Conservation (phyloP, 1,140 invertebrate species). For the Cherax quadricarinatus region DNA sequence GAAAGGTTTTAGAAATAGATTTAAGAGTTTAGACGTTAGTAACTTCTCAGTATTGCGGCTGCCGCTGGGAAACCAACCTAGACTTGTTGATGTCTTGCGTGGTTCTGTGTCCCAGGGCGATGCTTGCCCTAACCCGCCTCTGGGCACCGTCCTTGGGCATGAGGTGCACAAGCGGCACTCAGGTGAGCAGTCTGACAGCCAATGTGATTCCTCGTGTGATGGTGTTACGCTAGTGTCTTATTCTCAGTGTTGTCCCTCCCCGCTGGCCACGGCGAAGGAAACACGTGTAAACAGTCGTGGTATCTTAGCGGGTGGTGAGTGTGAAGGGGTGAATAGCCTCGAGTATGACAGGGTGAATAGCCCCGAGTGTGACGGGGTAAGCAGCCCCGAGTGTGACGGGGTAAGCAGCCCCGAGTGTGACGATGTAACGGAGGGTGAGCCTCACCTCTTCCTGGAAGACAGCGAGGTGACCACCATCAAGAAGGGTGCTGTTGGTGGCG, state of each 20-base stretch:
- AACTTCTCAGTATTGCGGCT: constrained; percentile 39
- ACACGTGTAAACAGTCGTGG: background rate
- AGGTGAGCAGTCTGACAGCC: background rate
- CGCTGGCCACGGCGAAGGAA: background rate
- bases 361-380: background rate
- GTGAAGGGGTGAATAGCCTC: background rate
- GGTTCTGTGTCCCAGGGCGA: background rate
- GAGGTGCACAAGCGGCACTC: background rate
- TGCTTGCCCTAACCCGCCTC: background rate
- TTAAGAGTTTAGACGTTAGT: constrained; percentile 36
- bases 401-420: background rate
- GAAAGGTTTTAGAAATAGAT: constrained; percentile 43
- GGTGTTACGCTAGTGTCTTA: constrained; percentile 7
- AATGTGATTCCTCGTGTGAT: background rate
- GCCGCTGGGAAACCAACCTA: constrained; percentile 56
- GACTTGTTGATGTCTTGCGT: constrained; percentile 44
- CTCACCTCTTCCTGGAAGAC: constrained; percentile 2
- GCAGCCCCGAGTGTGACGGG: background rate
- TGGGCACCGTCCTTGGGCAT: background rate
- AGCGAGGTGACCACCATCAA: background rate
- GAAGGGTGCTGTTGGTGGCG: background rate
- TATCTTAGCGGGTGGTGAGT: background rate
- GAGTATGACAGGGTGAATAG: background rate
- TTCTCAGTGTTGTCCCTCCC: background rate
- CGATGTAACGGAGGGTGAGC: background rate